Evolutionary conservation across 2,797 vertebrate genomes (phyloP), one percentile per base, ranked within the genome.

Genomic region (Rhabdomys pumilio): DNA sequence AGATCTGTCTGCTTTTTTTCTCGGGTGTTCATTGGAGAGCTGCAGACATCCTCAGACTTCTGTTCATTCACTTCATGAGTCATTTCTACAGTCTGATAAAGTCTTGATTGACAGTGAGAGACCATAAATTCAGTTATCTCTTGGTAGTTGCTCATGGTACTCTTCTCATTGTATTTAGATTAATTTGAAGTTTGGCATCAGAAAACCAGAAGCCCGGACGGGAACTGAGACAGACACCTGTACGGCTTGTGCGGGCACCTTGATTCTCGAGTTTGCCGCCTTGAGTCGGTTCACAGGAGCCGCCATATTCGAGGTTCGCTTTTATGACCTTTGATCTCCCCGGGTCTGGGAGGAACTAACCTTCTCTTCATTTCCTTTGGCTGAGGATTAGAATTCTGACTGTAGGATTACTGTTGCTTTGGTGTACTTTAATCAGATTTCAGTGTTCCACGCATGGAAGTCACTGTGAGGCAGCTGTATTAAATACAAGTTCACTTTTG

Each of bases 181-280:
- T 94, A 99, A 99, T 97, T 98, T 99, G 97, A 99, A 99, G 98
- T 98, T 99, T 93, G 99, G 99, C 14, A 98, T 99, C 91, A 99
- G 99, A 97, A 99, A 99, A 97, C 99, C 99, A 26, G 99, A 99
- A 98, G 99, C 99, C 29, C 99, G 99, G 82, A 99, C 99, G 0
- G 99, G 99, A 97, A 99, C 99, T 4, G 99, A 99, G 98, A 99
- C 99, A 0, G 99, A 99, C 97, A 99, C 99, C 89, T 99, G 99
- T 94, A 99, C 99, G 7, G 99, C 99, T 14, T 99, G 99, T 96
- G 99, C 99, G 0, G 99, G 99, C 34, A 99, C 99, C 93, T 99
- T 99, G 97, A 99, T 99, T 97, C 99, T 99, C 89, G 99, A 99
- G 98, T 99, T 99, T 98, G 99, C 99, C 89, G 99, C 99, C 80